Evolutionary conservation across 1,140 invertebrate species (phyloP).

Genomic region (Nephotettix cincticeps): DNA sequence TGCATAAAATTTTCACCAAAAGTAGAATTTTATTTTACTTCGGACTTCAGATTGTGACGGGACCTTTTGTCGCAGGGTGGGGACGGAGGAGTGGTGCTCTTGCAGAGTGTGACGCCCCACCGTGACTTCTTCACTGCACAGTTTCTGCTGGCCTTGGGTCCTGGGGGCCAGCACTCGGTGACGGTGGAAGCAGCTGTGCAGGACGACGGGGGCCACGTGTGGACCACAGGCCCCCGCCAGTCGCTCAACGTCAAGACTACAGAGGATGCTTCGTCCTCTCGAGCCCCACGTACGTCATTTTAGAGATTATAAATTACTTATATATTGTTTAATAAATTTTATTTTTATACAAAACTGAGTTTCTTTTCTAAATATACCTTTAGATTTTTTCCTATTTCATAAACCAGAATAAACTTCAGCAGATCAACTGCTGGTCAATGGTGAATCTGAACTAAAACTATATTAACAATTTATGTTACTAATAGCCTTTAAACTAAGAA

Average conservation of each 20-base stretch:
- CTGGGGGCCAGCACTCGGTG: slow-evolving; percentile 57
- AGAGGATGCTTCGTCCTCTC: slow-evolving; percentile 54
- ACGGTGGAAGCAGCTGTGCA: slow-evolving; percentile 69
- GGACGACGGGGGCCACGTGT: slow-evolving; percentile 67
- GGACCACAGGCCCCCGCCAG: slow-evolving; percentile 72
- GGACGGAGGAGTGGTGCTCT: slow-evolving; percentile 44
- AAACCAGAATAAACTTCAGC: too few species aligned
- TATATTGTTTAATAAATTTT: too few species aligned
- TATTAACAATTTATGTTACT: too few species aligned
- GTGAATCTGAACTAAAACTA: too few species aligned
- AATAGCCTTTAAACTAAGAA: too few species aligned
- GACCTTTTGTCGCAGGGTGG: slow-evolving; percentile 10
- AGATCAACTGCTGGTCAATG: too few species aligned
- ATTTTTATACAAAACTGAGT: too few species aligned
- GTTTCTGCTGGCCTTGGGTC: slow-evolving; percentile 62
- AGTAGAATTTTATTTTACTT: too few species aligned
- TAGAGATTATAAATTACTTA: background rate
- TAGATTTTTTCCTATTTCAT: too few species aligned
- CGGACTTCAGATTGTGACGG: too few species aligned
- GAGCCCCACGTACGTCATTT: slow-evolving; percentile 19
- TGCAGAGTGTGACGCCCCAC: slow-evolving; percentile 69
- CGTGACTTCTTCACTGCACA: slow-evolving; percentile 79
- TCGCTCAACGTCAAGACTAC: slow-evolving; percentile 68
- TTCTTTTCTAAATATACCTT: too few species aligned
- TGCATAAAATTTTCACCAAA: too few species aligned